Percentiles rank a stretch among this genome's conserved stretches.
Evolutionary conservation across 2,113 vertebrate genomes (phyloP).

Genomic region (Ahaetulla prasina): DNA sequence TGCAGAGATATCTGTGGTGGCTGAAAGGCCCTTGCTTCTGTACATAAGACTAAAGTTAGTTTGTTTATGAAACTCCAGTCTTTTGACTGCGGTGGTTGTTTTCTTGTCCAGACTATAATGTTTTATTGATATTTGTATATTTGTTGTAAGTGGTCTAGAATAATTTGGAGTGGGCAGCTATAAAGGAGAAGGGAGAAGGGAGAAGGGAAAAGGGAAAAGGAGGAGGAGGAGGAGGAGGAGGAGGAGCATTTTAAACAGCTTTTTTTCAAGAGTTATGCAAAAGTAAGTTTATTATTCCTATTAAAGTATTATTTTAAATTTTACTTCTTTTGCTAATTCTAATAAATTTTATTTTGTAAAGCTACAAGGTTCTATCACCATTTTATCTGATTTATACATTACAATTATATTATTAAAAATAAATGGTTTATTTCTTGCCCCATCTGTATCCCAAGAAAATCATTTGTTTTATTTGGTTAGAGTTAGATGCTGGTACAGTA

Average conservation of each 20-base stretch:
- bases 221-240: neutral
- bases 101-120: neutral
- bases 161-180: neutral
- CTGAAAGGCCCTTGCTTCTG: neutral
- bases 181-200: neutral
- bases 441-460: neutral
- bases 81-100: neutral
- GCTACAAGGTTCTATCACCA: neutral
- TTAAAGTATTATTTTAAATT: neutral
- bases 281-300: neutral
- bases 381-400: neutral
- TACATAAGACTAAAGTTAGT: neutral
- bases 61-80: neutral
- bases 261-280: neutral
- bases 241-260: neutral
- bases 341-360: neutral
- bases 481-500: neutral
- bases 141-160: neutral
- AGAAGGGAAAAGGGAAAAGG: neutral
- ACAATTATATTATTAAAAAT: neutral
- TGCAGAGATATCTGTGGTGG: neutral
- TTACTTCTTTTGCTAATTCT: neutral
- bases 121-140: neutral
- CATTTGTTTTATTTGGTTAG: neutral
- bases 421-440: neutral